Evolutionary conservation across 2,113 vertebrate genomes (phyloP), one percentile per base, ranked within the genome.

Genomic region (Sinocyclocheilus maitianheensis): DNA sequence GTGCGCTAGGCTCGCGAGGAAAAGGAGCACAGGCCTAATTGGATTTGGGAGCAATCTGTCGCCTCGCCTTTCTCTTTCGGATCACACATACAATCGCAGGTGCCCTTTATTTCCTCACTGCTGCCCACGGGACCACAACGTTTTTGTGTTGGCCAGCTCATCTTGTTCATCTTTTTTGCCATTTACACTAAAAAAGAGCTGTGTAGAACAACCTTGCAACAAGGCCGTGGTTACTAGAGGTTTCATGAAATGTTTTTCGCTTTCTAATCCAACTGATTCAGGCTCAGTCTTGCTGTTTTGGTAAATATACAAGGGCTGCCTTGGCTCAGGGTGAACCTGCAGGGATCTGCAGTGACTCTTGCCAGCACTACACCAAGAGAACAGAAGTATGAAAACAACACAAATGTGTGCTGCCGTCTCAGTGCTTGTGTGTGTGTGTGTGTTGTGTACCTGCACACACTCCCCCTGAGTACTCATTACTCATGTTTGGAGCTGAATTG

Each of bases 401-500:
- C 55, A 6, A 3, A 65, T 62, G 20, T 84, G 58, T 83, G 65
- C 48, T 81, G 51, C 71, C 60, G 0, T 76, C 30, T 62, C 37
- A 37, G 67, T 8, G 14, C n/a, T 20, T 63, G 87, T 76, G 83
- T 79, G 69, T 76, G 83, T 86, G 86, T 83, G 88, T 67, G 84
- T 63, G 71, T 60, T 89, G 81, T 88, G 67, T 82, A 77, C 77
- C 34, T 82, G 84, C 87, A 88, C 87, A 88, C 67, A 72, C 81
- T 75, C 77, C 89, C 87, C 89, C 55, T 67, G 89, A 90, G 89
- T 90, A 69, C 87, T 90, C 89, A 90, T 90, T 90, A 90, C 84
- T 88, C 89, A 86, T 90, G 89, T 88, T 90, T 88, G 85, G 81
- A 88, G 84, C 84, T 72, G 88, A 77, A 69, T 82, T 89, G 85